These are phyloP conservation scores for Mactromeris polynyma DNA, from an alignment of 2,888 invertebrate genomes.

Conservation along the genomic window DNA sequence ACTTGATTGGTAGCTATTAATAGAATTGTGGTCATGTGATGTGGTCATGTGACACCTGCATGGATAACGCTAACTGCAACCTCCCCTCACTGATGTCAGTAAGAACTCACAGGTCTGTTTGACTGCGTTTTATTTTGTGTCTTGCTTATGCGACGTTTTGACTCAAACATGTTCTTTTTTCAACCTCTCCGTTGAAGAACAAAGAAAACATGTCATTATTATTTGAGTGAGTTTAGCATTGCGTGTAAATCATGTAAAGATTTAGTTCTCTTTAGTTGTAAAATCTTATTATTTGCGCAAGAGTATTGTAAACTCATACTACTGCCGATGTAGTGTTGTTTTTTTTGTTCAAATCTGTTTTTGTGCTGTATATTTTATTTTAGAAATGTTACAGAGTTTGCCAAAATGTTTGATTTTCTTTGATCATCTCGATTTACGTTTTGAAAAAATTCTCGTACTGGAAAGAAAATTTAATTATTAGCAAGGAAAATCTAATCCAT, in stretches of 20 bases:
- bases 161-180: neutral
- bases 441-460: neutral
- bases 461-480: too few species aligned
- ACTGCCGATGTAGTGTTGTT: neutral
- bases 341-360: neutral
- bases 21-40: conserved; percentile 60
- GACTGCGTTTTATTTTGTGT: neutral
- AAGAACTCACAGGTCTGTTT: conserved; percentile 26
- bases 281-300: neutral
- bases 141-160: neutral
- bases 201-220: neutral
- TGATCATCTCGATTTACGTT: neutral
- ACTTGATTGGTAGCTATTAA: conserved; percentile 68
- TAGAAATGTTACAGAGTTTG: neutral
- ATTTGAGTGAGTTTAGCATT: neutral
- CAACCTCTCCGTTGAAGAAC: neutral
- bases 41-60: conserved; percentile 60
- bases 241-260: neutral
- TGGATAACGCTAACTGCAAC: conserved; percentile 63
- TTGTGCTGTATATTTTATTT: neutral
- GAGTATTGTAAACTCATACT: neutral
- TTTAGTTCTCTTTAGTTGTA: neutral
- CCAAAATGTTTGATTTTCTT: neutral
- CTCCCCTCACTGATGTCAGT: neutral
- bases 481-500: too few species aligned